Conservation (phyloP, 30 jellyfish, hydroid and myxozoan species). For the Aurelia sp. region DNA sequence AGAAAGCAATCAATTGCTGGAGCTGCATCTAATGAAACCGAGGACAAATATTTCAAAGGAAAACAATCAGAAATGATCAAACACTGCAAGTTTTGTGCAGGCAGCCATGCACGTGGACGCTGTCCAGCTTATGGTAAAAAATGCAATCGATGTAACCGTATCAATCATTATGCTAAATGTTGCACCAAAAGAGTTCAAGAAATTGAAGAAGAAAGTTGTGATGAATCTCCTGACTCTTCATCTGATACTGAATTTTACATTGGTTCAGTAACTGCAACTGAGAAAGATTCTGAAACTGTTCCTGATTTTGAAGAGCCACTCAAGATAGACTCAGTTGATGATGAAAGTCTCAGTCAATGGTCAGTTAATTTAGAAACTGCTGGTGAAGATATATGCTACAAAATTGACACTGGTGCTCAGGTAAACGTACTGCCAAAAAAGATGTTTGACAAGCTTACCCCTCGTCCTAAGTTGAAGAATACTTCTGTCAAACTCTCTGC, state of each 20-base stretch:
- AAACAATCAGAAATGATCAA: slow-evolving; percentile 30
- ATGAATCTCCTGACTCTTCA: slow-evolving; percentile 22
- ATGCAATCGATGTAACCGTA: slow-evolving; percentile 38
- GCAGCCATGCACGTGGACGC: slow-evolving; percentile 60
- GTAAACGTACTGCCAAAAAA: slow-evolving; percentile 38
- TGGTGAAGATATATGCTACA: slow-evolving; percentile 20
- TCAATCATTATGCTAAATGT: slow-evolving; percentile 39
- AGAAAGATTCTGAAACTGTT: slow-evolving; percentile 16
- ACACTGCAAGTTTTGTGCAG: slow-evolving; percentile 70
- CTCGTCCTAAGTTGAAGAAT: slow-evolving; percentile 40
- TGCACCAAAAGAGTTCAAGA: slow-evolving; percentile 38
- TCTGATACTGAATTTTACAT: slow-evolving; percentile 45
- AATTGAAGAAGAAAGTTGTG: slow-evolving; percentile 13
- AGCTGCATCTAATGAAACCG: slow-evolving; percentile 39
- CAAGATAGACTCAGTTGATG: slow-evolving; percentile 39
- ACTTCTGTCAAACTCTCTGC: slow-evolving; percentile 44
- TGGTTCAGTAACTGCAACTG: slow-evolving; percentile 24
- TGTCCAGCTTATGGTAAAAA: slow-evolving; percentile 54
- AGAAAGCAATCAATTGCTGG: slow-evolving; percentile 38
- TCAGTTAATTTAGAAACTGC: slow-evolving; percentile 19
- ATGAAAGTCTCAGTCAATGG: slow-evolving; percentile 12
- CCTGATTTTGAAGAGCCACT: slow-evolving; percentile 41
- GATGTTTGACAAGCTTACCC: slow-evolving; percentile 20
- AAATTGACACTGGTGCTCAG: slow-evolving; percentile 64
- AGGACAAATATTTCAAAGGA: slow-evolving; percentile 17